Percentiles rank a stretch among this genome's conserved stretches.
Conservation (phyloP, 1,140 invertebrate species). For the Forficula auricularia region DNA sequence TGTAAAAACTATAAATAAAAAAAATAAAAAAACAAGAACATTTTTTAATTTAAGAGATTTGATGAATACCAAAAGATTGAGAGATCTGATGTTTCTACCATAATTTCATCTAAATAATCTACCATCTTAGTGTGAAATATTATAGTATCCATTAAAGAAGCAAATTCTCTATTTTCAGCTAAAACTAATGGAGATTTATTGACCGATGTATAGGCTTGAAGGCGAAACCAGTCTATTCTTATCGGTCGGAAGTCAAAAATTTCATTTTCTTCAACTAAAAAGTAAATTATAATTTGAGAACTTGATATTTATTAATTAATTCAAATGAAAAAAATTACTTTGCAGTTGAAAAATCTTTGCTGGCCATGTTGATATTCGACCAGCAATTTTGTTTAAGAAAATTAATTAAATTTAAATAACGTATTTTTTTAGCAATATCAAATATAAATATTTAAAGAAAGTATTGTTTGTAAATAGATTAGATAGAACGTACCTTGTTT, state of each 20-base stretch:
- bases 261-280: conserved; percentile 81
- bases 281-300: conserved; percentile 9
- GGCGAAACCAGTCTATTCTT: conserved; percentile 88
- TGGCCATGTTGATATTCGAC: too few relatives aligned
- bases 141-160: conserved; percentile 84
- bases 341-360: too few relatives aligned
- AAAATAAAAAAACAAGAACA: background rate
- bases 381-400: too few relatives aligned
- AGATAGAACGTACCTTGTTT: conserved; percentile 84
- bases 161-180: conserved; percentile 71
- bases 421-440: too few relatives aligned
- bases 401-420: too few relatives aligned
- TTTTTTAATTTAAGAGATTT: conserved; percentile 10
- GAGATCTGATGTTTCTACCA: conserved; percentile 90
- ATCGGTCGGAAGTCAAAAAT: conserved; percentile 90
- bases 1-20: conserved; percentile 60
- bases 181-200: conserved; percentile 65
- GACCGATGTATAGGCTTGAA: conserved; percentile 87
- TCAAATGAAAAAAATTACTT: too few relatives aligned
- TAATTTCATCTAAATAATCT: conserved; percentile 92
- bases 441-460: too few relatives aligned
- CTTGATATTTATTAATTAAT: too few relatives aligned
- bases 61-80: conserved; percentile 89
- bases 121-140: conserved; percentile 97
- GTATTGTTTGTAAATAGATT: too few relatives aligned